Conservation (phyloP, 2,888 invertebrate genomes). For the Apocheima hispidaria region DNA sequence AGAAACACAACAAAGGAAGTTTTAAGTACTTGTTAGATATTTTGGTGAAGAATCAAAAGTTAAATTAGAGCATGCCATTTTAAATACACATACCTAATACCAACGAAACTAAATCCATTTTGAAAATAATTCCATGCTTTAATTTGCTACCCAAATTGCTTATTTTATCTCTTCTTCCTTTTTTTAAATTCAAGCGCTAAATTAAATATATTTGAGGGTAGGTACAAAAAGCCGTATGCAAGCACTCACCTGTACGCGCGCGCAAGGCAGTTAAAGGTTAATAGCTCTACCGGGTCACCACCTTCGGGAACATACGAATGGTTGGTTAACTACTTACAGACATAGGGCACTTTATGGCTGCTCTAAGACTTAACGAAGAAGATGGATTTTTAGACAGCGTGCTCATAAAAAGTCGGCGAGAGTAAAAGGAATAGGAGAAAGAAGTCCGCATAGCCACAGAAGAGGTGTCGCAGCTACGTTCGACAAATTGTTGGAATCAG, state of each 20-base stretch:
- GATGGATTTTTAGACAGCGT: no score
- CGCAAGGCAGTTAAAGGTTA: conserved; percentile 74
- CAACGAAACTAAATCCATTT: not conserved
- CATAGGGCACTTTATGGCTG: conserved; percentile 1
- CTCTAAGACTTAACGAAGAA: not conserved
- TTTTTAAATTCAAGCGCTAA: conserved; percentile 15
- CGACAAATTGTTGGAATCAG: not conserved
- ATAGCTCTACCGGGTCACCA: conserved; percentile 80
- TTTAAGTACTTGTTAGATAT: not conserved
- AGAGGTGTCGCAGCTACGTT: not conserved
- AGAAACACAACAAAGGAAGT: not conserved
- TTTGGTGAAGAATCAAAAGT: not conserved
- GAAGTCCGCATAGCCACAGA: no score
- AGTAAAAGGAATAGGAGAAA: no score
- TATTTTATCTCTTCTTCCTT: not conserved
- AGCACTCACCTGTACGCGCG: conserved; percentile 77
- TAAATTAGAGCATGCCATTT: conserved; percentile 10
- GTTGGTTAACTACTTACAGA: conserved; percentile 42
- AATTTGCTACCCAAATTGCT: conserved; percentile 1
- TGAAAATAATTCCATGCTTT: conserved; percentile 21
- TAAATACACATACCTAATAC: not conserved
- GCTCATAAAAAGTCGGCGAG: no score
- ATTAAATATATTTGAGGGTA: conserved; percentile 2
- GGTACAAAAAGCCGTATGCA: conserved; percentile 43
- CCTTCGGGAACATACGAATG: conserved; percentile 73